A percentile compares a stretch with the other conserved stretches of the same genome.
Evolutionary conservation across 2,113 vertebrate genomes (phyloP).

Genomic region (Ageneiosus marmoratus): DNA sequence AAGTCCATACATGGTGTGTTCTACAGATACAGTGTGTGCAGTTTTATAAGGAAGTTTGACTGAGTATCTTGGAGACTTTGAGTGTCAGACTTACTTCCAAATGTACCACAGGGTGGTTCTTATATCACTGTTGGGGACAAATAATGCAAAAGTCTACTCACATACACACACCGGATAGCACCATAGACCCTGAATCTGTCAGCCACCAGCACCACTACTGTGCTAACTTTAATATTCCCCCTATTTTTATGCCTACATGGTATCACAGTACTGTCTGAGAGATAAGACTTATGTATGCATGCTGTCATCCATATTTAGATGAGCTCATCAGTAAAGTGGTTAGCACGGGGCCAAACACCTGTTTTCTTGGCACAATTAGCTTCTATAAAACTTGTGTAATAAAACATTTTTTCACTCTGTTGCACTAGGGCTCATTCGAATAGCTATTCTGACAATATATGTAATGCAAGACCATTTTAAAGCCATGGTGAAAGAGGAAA

Average conservation of each 20-base stretch:
- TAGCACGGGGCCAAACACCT: background rate
- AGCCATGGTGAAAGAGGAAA: background rate
- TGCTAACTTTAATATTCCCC: background rate
- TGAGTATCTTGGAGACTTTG: no score
- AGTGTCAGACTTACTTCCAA: no score
- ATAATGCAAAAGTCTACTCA: background rate
- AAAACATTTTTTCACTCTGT: background rate
- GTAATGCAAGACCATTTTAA: background rate
- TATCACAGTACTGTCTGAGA: background rate
- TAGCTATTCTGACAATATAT: background rate
- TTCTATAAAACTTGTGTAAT: background rate
- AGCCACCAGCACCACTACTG: background rate
- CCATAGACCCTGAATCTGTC: background rate
- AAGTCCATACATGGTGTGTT: no score
- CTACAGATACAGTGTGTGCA: no score
- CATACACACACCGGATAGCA: background rate
- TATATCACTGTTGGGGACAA: background rate
- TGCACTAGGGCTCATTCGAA: background rate
- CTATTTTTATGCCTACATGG: background rate
- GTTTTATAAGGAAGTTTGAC: no score
- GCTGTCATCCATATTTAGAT: background rate
- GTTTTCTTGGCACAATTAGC: background rate
- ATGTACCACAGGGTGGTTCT: conserved; percentile 16
- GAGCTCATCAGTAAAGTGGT: conserved; percentile 7
- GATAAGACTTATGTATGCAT: background rate